Base-by-base conservation (phyloP, 2,888 invertebrate genomes). In the Atrina japonica region DNA sequence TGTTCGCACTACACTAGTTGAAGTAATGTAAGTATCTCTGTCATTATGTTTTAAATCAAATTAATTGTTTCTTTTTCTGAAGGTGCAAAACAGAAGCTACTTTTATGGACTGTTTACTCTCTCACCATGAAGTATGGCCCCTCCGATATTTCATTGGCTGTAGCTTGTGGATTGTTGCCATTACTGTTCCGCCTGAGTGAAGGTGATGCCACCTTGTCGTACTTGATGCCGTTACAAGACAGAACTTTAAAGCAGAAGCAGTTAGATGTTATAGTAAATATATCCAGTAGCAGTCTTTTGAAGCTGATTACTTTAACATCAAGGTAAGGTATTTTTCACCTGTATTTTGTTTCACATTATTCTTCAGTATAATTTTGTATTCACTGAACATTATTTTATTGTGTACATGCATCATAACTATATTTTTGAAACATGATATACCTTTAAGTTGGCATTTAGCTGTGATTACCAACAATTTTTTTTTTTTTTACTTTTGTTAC, bases 291-390 rank as follows among this genome's bases (percentile, higher is more conserved):
- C 65, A 88, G 93, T 58, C 87, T 93, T 18, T 90, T 93, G 30
- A 93, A 93, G 80, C 92, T 93, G 73, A 87, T 93, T 29, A 91
- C 93, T 0, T 88, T 93, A 70, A 93, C 93, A 1, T 91, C 92
- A 73, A 92, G 93, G 91, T 92, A 29, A 5, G 2, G 25, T 58
- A 29, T 35, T 29, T 35, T 27, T 3, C 23, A n/a, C 9, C 9
- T 27, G 25, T 53, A 6, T 7, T 11, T 56, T n/a, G 11, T 16
- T 40, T 56, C 11, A 35, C 35, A 35, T 35, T n/a, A n/a, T n/a
- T n/a, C n/a, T n/a, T n/a, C n/a, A n/a, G n/a, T n/a, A n/a, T n/a
- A n/a, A n/a, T n/a, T n/a, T n/a, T n/a, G n/a, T n/a, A n/a, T n/a
- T n/a, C n/a, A n/a, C n/a, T 58, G 18, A 16, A 58, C 30, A 35